Conservation (phyloP, 2,113 vertebrate species). For the Callithrix jacchus region DNA sequence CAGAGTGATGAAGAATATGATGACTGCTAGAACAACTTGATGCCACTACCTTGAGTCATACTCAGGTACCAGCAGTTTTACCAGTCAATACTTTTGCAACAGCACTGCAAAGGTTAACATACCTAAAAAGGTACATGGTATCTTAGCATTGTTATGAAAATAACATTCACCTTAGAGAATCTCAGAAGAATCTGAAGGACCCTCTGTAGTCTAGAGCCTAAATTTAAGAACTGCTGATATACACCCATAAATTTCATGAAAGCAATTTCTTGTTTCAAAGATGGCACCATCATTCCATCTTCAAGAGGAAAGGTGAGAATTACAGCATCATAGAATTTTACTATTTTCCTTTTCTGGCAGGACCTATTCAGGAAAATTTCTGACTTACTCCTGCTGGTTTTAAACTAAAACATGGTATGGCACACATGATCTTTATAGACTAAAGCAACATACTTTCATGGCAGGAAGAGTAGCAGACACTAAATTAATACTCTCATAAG, state of each 20-base stretch:
- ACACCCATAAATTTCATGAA: background rate
- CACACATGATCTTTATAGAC: background rate
- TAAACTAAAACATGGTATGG: conserved; percentile 25
- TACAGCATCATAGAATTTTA: background rate
- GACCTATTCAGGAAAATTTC: background rate
- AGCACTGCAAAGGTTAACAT: background rate
- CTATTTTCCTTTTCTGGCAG: background rate
- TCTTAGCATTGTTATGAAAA: conserved; percentile 17
- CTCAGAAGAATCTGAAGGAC: background rate
- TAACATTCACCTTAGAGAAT: background rate
- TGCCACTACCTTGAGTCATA: background rate
- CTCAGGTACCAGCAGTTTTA: background rate
- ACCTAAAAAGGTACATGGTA: background rate
- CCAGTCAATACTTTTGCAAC: background rate
- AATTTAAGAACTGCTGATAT: background rate
- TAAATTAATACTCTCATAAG: background rate
- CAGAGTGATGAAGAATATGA: background rate
- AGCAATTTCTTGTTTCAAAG: background rate
- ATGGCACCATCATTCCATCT: background rate
- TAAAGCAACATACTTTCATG: background rate
- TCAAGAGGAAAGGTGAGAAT: background rate
- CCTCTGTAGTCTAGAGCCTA: background rate
- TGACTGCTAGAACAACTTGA: background rate
- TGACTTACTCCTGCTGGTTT: background rate
- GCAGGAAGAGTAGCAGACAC: background rate